A percentile compares a stretch with the other conserved stretches of the same genome.
These are phyloP conservation scores for Cyaniris semiargus DNA, from an alignment of 2,888 invertebrate genomes.

Conservation along the genomic window DNA sequence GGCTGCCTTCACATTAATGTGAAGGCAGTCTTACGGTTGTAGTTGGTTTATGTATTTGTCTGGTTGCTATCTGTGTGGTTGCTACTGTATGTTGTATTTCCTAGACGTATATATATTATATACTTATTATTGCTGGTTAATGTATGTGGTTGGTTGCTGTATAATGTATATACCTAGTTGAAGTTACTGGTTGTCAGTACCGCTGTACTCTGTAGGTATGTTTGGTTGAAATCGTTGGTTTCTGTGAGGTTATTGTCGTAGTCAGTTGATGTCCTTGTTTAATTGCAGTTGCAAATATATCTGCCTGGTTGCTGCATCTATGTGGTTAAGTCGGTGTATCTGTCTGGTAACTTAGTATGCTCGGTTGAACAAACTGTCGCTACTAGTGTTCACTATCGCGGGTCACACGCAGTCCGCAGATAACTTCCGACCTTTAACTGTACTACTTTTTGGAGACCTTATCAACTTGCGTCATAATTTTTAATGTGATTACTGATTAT, in stretches of 20 bases:
- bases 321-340: no score
- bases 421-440: constrained; percentile 64
- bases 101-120: no score
- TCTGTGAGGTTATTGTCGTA: no score
- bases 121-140: neutral
- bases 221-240: neutral
- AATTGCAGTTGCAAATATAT: no score
- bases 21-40: no score
- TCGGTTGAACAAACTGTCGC: constrained; percentile 72
- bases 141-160: neutral
- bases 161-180: no score
- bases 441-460: constrained; percentile 70
- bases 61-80: neutral
- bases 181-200: no score
- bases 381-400: constrained; percentile 46
- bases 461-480: constrained; percentile 73
- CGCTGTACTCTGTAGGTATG: no score
- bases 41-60: neutral
- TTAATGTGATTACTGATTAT: neutral
- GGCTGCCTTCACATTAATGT: no score
- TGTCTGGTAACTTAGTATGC: neutral
- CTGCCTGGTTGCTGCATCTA: no score
- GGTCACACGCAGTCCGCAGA: constrained; percentile 58
- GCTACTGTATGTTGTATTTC: no score
- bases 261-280: no score